Conservation (phyloP, 2,797 vertebrate genomes). For the Rhynchotus rufescens region DNA sequence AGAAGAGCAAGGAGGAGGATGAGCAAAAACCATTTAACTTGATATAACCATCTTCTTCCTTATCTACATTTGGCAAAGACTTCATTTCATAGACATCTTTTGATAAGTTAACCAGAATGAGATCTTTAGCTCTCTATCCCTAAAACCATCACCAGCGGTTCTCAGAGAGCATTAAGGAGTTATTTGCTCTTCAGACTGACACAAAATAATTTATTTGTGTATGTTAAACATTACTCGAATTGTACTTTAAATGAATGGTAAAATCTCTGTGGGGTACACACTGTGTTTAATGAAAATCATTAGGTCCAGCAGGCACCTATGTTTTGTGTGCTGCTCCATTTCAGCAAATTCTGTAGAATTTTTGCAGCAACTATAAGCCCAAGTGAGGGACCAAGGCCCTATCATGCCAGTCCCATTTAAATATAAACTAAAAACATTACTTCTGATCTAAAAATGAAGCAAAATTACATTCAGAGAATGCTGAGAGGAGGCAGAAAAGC, state of each 20-base stretch:
- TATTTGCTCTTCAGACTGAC: background rate
- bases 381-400: background rate
- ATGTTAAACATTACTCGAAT: background rate
- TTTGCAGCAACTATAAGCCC: background rate
- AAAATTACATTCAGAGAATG: background rate
- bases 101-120: background rate
- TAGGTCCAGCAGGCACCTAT: background rate
- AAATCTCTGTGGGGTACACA: background rate
- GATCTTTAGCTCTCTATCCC: background rate
- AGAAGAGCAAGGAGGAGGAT: background rate
- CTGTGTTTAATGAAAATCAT: accelerated
- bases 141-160: background rate
- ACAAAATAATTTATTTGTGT: background rate
- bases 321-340: background rate
- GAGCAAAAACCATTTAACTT: background rate
- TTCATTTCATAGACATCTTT: background rate
- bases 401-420: background rate
- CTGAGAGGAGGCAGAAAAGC: background rate
- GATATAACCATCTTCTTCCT: background rate
- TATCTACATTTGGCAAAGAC: background rate
- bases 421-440: background rate
- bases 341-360: background rate
- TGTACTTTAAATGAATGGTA: background rate
- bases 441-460: background rate
- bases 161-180: background rate